Evolutionary conservation across 2,888 invertebrate species (phyloP).

Genomic region (Petrophora chlorosata): DNA sequence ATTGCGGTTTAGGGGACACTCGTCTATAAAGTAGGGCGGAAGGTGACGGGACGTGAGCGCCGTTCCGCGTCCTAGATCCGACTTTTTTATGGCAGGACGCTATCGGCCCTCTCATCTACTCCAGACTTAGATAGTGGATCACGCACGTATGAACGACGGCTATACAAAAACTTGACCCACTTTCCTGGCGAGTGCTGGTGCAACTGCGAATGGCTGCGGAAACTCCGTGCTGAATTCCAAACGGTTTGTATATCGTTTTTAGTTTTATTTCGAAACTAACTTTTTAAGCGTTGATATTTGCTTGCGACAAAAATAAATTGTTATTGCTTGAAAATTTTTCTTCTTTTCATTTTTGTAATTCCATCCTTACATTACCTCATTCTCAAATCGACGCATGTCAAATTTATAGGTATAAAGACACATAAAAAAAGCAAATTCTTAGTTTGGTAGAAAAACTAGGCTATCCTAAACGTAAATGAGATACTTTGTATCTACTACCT

Average conservation of each 20-base stretch:
- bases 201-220: conserved; percentile 49
- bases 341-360: too few relatives aligned
- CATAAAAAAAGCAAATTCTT: too few relatives aligned
- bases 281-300: background rate
- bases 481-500: too few relatives aligned
- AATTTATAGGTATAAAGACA: too few relatives aligned
- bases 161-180: conserved; percentile 70
- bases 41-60: conserved; percentile 66
- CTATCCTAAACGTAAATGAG: too few relatives aligned
- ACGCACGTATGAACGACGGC: conserved; percentile 64
- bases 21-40: conserved; percentile 70
- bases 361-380: too few relatives aligned
- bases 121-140: conserved; percentile 74
- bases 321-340: too few relatives aligned
- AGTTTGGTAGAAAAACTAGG: too few relatives aligned
- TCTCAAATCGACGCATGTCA: too few relatives aligned
- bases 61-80: conserved; percentile 68
- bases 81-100: conserved; percentile 77
- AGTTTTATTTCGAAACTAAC: conserved; percentile 13
- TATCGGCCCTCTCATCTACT: conserved; percentile 75
- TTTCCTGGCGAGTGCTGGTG: conserved; percentile 51
- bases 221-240: conserved; percentile 23
- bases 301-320: too few relatives aligned
- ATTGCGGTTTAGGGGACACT: conserved; percentile 70
- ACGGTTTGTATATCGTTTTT: conserved; percentile 23